Conservation (phyloP, 2,888 invertebrate species). For the Rotaria sp. region DNA sequence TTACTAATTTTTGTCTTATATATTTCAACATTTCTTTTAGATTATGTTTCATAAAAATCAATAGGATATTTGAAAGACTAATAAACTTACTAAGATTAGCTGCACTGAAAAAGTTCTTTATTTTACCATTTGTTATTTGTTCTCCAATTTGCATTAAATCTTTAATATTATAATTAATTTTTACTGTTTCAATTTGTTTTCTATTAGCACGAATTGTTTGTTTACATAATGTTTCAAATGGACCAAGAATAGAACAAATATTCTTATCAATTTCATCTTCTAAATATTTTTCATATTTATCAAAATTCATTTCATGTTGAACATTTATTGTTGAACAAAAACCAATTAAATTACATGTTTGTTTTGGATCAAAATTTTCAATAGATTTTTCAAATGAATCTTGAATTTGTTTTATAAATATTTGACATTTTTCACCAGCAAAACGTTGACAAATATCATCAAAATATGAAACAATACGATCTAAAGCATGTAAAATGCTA, state of each 20-base stretch:
- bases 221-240: constrained; percentile 2
- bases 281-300: neutral
- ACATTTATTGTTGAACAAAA: neutral
- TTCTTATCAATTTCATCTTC: neutral
- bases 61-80: too few species aligned
- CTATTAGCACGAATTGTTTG: neutral
- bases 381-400: neutral
- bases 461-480: neutral
- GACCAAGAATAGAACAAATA: constrained; percentile 13
- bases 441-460: neutral
- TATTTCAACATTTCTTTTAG: too few species aligned
- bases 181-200: neutral
- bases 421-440: constrained; percentile 8
- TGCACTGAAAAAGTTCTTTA: neutral
- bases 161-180: constrained; percentile 23
- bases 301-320: neutral
- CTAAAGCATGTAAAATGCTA: neutral
- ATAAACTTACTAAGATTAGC: neutral
- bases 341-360: neutral
- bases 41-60: too few species aligned
- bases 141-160: constrained; percentile 23
- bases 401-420: neutral
- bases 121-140: neutral
- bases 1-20: too few species aligned
- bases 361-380: neutral